A percentile compares a stretch with the other conserved stretches of the same genome.
Evolutionary conservation across 2,113 vertebrate species (phyloP).

Genomic region (Garra rufa): DNA sequence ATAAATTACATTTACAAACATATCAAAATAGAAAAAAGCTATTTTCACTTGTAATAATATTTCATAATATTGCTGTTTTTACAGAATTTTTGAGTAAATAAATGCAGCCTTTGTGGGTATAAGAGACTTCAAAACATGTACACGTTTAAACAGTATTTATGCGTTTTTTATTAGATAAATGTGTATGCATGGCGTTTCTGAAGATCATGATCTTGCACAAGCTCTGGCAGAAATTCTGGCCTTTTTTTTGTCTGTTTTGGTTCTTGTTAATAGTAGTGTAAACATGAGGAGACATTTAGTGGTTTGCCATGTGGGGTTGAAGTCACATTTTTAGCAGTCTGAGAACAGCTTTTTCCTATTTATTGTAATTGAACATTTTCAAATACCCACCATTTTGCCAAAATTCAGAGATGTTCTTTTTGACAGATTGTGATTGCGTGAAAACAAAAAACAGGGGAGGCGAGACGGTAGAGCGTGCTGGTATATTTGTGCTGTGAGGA

Average conservation of each 20-base stretch:
- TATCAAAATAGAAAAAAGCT: no score
- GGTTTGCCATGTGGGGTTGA: background rate
- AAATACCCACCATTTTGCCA: background rate
- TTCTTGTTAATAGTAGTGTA: constrained; percentile 25
- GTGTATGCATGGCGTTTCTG: background rate
- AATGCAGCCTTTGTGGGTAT: no score
- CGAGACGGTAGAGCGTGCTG: constrained; percentile 9
- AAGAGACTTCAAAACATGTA: background rate
- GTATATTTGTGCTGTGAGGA: constrained; percentile 44
- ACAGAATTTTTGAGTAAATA: no score
- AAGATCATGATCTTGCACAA: background rate
- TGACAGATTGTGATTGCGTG: constrained; percentile 9
- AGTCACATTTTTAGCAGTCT: background rate
- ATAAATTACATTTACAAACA: background rate
- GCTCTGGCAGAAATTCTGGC: background rate
- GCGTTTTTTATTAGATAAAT: background rate
- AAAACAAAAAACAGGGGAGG: background rate
- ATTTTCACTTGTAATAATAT: no score
- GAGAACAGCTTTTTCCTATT: constrained; percentile 1
- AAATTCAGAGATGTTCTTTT: background rate
- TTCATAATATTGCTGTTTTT: no score
- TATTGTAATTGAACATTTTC: background rate
- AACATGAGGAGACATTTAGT: constrained; percentile 20
- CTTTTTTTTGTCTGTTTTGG: background rate
- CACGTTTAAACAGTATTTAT: background rate